phyloP scores from a whole-genome alignment of 2,797 vertebrate genomes.

The Silurus aristotelis region DNA sequence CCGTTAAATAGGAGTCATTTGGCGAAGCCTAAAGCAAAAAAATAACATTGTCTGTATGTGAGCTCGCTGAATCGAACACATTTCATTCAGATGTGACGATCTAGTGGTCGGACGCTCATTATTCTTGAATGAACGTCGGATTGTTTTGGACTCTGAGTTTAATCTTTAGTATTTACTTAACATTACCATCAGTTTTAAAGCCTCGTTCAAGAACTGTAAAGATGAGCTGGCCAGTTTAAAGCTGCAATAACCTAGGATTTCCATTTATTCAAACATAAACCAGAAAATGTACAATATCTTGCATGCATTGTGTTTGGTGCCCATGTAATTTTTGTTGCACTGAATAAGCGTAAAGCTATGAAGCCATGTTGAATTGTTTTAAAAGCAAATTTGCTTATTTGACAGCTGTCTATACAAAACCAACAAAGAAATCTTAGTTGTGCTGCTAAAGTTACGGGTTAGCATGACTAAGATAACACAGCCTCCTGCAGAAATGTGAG shows the following conservation, averaged over 20 bases:
- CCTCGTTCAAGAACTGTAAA: background rate
- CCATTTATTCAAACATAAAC: background rate
- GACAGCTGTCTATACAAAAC: background rate
- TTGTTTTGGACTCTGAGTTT: background rate
- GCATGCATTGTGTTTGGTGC: background rate
- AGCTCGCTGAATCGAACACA: background rate
- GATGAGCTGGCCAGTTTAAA: background rate
- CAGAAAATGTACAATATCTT: background rate
- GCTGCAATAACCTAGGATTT: background rate
- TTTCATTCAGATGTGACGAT: background rate
- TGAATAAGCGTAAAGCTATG: no score
- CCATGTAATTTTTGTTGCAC: no score
- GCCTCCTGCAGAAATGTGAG: no score
- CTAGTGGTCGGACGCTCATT: background rate
- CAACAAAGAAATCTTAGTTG: no score
- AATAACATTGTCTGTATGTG: background rate
- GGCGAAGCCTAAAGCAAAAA: constrained; percentile 5
- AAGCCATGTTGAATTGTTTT: background rate
- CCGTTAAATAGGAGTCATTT: constrained; percentile 7
- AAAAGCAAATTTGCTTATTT: background rate
- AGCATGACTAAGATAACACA: no score
- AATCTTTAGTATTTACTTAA: background rate
- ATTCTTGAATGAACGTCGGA: constrained; percentile 14
- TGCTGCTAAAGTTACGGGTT: no score
- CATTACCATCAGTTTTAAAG: background rate